Base-by-base conservation (phyloP, 1,140 invertebrate genomes). In the Telenomus remus region DNA sequence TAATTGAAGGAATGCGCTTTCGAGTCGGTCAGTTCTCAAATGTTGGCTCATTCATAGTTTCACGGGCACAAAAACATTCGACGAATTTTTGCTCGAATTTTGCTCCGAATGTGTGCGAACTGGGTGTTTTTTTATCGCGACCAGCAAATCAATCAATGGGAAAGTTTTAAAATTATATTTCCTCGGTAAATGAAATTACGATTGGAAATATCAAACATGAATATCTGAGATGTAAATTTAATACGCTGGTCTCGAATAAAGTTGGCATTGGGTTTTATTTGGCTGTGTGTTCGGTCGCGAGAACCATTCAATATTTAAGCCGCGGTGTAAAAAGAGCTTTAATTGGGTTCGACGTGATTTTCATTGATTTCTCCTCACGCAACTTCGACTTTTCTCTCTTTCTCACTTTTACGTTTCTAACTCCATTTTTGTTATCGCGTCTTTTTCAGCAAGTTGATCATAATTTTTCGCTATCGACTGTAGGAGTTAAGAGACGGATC, bases 221-320 rank as follows among this genome's bases (percentile, higher is more conserved):
- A 39, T 39, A 9, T n/a, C n/a, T 10, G 9, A 39, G 3, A 11
- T 39, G n/a, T 39, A 27, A 27, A 27, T 39, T 39, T 39, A 11
- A 39, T n/a, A 39, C 37, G 34, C 19, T 1, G 9, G 37, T 11
- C 37, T 39, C 37, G 37, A 9, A 4, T 8, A 56, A 65, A 49
- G 39, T 55, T 66, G 14, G 39, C 44, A 50, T 13, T 27, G 19
- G 39, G 44, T 51, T 66, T 50, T 56, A 49, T 56, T 50, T 27
- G 6, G 19, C 19, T 66, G 9, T 14, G 57, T 14, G 57, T 39
- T 4, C 1, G 19, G 6, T 8, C 33, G 63, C 63, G 63, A 66
- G 54, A 66, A n/a, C 50, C 12, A 54, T 66, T 57, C 54, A 66
- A 66, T 66, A 66, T 66, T 66, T 66, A 39, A 37, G 35, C 14